These are phyloP conservation scores for Pyrocoelia pectoralis DNA, from an alignment of 2,888 invertebrate species.

Conservation along the genomic window DNA sequence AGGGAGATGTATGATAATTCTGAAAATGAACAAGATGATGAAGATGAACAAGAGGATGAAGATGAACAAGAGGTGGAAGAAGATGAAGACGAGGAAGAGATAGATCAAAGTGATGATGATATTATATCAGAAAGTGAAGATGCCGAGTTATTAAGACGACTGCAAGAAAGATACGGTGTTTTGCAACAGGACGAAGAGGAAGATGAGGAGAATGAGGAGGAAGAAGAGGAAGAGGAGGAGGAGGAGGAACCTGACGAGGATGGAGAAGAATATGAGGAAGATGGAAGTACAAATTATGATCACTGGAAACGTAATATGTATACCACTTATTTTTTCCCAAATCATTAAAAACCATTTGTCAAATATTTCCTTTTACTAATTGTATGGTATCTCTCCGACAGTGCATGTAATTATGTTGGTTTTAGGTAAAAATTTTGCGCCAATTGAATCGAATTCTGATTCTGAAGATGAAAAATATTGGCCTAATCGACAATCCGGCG, in stretches of 20 bases:
- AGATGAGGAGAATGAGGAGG: constrained; percentile 53
- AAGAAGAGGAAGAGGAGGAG: constrained; percentile 49
- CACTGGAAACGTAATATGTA: constrained; percentile 58
- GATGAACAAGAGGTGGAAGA: constrained; percentile 54
- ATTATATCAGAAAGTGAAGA: constrained; percentile 56
- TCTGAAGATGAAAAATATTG: constrained; percentile 48
- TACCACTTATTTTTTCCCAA: constrained; percentile 10
- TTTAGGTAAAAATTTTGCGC: not conserved
- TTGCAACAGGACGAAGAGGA: constrained; percentile 62
- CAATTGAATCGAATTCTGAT: constrained; percentile 43
- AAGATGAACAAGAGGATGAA: constrained; percentile 41
- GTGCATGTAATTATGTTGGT: not conserved
- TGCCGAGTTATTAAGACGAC: constrained; percentile 71
- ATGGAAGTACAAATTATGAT: constrained; percentile 40
- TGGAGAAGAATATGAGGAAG: constrained; percentile 47
- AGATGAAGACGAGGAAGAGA: constrained; percentile 59
- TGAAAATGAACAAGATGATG: constrained; percentile 47
- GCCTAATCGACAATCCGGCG: constrained; percentile 40
- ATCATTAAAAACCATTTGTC: constrained; percentile 29
- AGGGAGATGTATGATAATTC: constrained; percentile 54
- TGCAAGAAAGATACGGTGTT: constrained; percentile 79
- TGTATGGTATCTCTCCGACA: constrained; percentile 15
- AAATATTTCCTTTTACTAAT: constrained; percentile 20
- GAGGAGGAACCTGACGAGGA: too few species aligned
- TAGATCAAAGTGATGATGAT: constrained; percentile 50